Base-by-base conservation (phyloP, 2,888 invertebrate genomes). In the Buathra laborator region DNA sequence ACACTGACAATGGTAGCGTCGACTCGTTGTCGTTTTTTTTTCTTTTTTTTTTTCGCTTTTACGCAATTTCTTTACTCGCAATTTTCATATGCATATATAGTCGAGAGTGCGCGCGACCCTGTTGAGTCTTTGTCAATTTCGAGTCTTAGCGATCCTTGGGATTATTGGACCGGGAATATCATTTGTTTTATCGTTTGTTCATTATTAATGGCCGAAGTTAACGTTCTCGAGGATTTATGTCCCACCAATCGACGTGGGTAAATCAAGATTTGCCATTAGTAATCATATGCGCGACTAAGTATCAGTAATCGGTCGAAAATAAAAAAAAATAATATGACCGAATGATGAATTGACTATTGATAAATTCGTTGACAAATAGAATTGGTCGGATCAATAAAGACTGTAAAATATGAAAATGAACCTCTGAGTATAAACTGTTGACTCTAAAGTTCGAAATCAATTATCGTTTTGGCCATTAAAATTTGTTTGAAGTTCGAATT, bases 1-100 rank as follows among this genome's bases (percentile, higher is more conserved):
- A 87, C 88, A 93, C 92, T 93, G 92, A 93, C 92, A 93, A 93
- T 93, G 90, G 90, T 89, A 89, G 82, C 85, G 85, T 80, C 85
- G 85, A 82, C 85, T 82, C 82, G 82, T 82, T 85, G 85, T 82
- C 85, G 82, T 79, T 84, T 85, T 81, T 79, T 83, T 76, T 32
- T 59, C n/a, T n/a, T 72, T n/a, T 82, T 48, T 56, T 66, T 70
- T 62, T 77, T 16, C 56, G 62, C 9, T 66, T 59, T 70, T 59
- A n/a, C 32, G 62, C 56, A 37, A 74, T 56, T 74, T 19, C 9
- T 77, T 77, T 64, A 51, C 48, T 43, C 29, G 46, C 62, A 29
- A 71, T 72, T 79, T 82, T 70, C n/a, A 79, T 37, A 82, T 79
- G 75, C 71, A 81, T 76, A 7, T 37, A 7, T 9, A 71, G 32